phyloP scores from a whole-genome alignment of 2,888 invertebrate genomes.

The Hirtodrosophila alboralis region DNA sequence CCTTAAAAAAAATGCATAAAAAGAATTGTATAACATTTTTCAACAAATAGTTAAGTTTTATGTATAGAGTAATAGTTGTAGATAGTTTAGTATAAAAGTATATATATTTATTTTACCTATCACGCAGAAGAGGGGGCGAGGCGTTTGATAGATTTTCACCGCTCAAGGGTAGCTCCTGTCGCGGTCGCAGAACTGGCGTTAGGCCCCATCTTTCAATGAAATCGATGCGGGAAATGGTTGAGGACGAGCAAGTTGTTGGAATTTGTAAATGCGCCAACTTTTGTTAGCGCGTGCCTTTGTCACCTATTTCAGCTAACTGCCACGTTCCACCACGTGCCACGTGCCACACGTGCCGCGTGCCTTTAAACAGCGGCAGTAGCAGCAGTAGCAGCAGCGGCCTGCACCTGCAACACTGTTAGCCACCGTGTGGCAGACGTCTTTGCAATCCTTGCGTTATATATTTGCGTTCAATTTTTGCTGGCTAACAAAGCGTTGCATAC shows the following conservation, averaged over 20 bases:
- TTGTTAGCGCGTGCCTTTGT: slow-evolving; percentile 45
- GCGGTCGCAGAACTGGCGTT: slow-evolving; percentile 98
- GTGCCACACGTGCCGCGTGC: slow-evolving; percentile 12
- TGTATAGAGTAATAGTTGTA: no score
- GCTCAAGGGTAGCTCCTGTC: slow-evolving; percentile 94
- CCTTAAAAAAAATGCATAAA: no score
- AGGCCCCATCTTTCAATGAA: slow-evolving; percentile 99
- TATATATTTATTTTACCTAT: no score
- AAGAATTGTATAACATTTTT: no score
- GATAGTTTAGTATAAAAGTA: no score
- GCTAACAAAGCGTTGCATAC: slow-evolving; percentile 54
- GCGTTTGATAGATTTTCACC: slow-evolving; percentile 85
- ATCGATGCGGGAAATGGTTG: slow-evolving; percentile 97
- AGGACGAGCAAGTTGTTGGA: slow-evolving; percentile 82
- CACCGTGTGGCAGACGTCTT: slow-evolving; percentile 47
- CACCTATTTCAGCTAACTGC: slow-evolving; percentile 34
- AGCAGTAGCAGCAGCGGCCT: no score
- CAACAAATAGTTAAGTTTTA: no score
- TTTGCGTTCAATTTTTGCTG: slow-evolving; percentile 28
- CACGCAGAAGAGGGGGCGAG: slow-evolving; percentile 85
- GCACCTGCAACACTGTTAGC: slow-evolving; percentile 14
- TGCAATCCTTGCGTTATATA: slow-evolving; percentile 46
- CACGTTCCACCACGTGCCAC: slow-evolving; percentile 8
- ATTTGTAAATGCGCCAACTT: slow-evolving; percentile 81
- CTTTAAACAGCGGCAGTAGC: no score